Evolutionary conservation across 2,888 invertebrate genomes (phyloP), one percentile per base, ranked within the genome.

Genomic region (Torymus auratus): DNA sequence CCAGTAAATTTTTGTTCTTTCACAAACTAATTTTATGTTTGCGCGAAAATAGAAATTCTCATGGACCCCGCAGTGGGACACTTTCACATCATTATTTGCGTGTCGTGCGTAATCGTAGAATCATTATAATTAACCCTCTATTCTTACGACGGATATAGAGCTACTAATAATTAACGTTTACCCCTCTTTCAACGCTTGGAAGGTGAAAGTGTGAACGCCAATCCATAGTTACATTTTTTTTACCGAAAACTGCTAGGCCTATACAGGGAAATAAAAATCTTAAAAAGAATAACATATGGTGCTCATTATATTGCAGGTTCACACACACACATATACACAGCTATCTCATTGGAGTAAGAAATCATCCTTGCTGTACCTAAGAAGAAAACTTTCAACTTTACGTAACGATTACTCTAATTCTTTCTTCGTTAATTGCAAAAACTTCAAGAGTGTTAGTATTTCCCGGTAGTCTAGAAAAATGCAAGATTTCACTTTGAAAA

Each of bases 31-130:
- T 74, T 74, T 74, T 50, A 69, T 17, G 64, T 58, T 60, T 62
- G 50, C 41, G 64, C 77, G 58, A 77, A 70, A 74, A 69, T 79
- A 79, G 69, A 74, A 79, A 74, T 74, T 74, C 62, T 64, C 74
- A 79, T 69, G 69, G 28, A 28, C 64, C 23, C 11, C 13, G 14
- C 15, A 67, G n/a, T 41, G 71, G 52, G 68, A 67, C 62, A 73
- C 73, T 69, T 74, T 73, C 74, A 70, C 68, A 64, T 67, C 67
- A 15, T 69, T 71, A 75, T 75, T 80, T 56, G 20, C 28, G 12
- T 61, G 60, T 65, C 70, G 55, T 23, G 65, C 50, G 65, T 67
- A 75, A 61, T 75, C 58, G 17, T 61, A 61, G 75, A 80, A 61
- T 75, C 70, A 74, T 70, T 75, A 61, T 75, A 80, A 75, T 71